Base-by-base conservation (phyloP, 2,888 invertebrate species). In the Xestia xanthographa region DNA sequence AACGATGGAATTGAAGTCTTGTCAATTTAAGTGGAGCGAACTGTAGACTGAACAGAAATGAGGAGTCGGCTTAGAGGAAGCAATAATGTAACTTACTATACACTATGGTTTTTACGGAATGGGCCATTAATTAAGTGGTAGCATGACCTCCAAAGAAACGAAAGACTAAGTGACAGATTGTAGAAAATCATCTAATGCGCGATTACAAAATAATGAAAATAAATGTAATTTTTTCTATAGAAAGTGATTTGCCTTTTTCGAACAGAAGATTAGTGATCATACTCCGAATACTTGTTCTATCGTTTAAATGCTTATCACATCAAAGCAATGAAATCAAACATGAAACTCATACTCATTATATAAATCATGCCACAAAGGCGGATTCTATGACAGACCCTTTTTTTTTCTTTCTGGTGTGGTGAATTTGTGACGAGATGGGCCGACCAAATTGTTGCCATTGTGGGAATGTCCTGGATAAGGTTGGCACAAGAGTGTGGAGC, bases 1-100 rank as follows among this genome's bases (percentile, higher is more conserved):
- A 69, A 45, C 43, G 50, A 60, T 60, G 34, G 14, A 79, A 22
- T 53, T 69, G 43, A 38, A 74, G 17, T 60, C 38, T 53, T 45
- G 45, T 41, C 75, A 43, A 29, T 75, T n/a, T 50, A 50, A 38
- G 5, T 65, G 26, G 3, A 45, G 26, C 17, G 58, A 45, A 41
- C n/a, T 38, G 53, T 38, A n/a, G 22, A 58, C 29, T n/a, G 20
- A 53, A 43, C 11, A n/a, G 29, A n/a, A 50, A n/a, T 29, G 17
- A 17, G 58, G 9, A 60, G 29, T 60, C 34, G 58, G 58, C 1
- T 60, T 8, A 4, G 17, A 4, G 29, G 1, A 29, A 58, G 58
- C 29, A 58, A 29, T 14, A 5, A 26, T 26, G 29, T n/a, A 67
- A 34, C 17, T 45, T 34, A 20, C 9, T 17, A 0, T 43, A 12